Conservation (phyloP, 1,140 invertebrate species). For the Atta cephalotes region DNA sequence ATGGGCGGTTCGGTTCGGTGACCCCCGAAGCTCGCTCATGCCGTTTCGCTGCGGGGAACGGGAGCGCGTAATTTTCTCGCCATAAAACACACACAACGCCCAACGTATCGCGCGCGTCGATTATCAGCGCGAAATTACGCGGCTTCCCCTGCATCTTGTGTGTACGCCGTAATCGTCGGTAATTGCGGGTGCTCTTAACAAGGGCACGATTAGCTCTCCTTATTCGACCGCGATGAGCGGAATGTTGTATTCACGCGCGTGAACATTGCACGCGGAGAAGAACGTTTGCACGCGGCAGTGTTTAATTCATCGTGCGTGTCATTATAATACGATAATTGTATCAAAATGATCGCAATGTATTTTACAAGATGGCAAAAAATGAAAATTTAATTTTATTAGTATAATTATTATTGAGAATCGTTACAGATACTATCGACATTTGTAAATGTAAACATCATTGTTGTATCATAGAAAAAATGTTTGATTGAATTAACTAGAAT, state of each 20-base stretch:
- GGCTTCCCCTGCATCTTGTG: no score
- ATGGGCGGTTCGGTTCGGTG: constrained; percentile 67
- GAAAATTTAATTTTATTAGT: constrained; percentile 12
- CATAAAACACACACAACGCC: constrained; percentile 18
- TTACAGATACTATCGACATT: neutral
- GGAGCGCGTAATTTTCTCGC: constrained; percentile 52
- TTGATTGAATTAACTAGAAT: no score
- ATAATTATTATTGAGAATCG: neutral
- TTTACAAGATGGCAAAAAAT: neutral
- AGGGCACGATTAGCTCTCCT: constrained; percentile 40
- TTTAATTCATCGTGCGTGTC: neutral
- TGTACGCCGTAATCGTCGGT: constrained; percentile 22
- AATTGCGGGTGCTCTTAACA: constrained; percentile 27
- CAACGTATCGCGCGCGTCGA: constrained; percentile 18
- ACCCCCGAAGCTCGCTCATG: constrained; percentile 28
- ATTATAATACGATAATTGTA: neutral
- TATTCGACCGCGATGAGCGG: neutral
- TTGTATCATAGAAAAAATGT: no score
- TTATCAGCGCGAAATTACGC: constrained; percentile 31
- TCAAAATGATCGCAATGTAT: neutral
- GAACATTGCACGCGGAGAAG: no score
- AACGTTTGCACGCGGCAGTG: neutral
- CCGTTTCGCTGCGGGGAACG: constrained; percentile 1
- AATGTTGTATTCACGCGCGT: neutral
- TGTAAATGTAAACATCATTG: neutral